phyloP scores from a whole-genome alignment of 2,113 vertebrate species.

The Callipepla californica region DNA sequence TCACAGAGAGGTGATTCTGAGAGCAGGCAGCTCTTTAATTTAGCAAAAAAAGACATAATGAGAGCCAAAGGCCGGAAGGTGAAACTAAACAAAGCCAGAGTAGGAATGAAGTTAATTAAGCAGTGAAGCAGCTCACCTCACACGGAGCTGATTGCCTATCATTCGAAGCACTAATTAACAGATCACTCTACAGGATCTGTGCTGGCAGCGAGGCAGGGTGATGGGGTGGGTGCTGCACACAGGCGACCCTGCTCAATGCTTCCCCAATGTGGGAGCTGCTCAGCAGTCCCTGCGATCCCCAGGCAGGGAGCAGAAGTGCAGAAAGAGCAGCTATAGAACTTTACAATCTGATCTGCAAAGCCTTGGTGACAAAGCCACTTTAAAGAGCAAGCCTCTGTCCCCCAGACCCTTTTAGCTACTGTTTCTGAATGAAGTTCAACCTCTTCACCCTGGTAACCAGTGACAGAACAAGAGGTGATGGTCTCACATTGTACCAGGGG shows the following conservation, averaged over 20 bases:
- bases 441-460: not conserved
- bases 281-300: not conserved
- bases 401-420: not conserved
- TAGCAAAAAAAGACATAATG: not conserved
- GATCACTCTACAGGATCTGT: not conserved
- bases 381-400: not conserved
- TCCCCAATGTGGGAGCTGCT: fast-evolving
- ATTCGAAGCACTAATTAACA: not conserved
- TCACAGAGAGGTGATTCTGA: not conserved
- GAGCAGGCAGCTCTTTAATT: not conserved
- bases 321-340: not conserved
- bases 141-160: not conserved
- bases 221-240: not conserved
- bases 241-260: not conserved
- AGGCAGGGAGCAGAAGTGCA: not conserved
- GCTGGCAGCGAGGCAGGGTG: too few relatives aligned
- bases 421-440: not conserved
- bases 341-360: not conserved
- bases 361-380: not conserved
- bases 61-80: slow-evolving; percentile 34
- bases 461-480: not conserved
- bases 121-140: not conserved
- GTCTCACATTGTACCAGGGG: not conserved
- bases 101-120: slow-evolving; percentile 52
- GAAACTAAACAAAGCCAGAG: slow-evolving; percentile 29